Evolutionary conservation across 2,888 invertebrate genomes (phyloP).

Genomic region (Polydrusus tereticollis): DNA sequence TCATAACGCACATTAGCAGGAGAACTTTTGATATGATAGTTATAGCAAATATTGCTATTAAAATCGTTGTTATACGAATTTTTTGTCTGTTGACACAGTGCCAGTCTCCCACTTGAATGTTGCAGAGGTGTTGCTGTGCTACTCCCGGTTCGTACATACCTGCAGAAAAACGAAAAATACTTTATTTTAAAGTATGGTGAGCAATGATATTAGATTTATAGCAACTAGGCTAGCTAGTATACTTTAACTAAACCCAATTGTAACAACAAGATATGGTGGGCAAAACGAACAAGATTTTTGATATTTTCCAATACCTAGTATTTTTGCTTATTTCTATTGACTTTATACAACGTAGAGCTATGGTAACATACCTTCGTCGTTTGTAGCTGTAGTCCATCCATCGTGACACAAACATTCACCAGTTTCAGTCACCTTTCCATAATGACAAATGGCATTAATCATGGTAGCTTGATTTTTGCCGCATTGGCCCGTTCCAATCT

Average conservation of each 20-base stretch:
- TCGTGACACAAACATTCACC: conserved; percentile 65
- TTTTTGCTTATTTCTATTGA: too few species aligned
- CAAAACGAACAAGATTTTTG: too few species aligned
- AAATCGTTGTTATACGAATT: conserved; percentile 60
- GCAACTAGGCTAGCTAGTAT: too few species aligned
- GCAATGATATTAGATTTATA: not conserved
- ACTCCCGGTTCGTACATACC: conserved; percentile 61
- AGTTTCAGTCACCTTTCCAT: conserved; percentile 51
- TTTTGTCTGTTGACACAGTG: conserved; percentile 59
- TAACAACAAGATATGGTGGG: too few species aligned
- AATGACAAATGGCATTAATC: conserved; percentile 47
- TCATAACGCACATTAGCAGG: conserved; percentile 58
- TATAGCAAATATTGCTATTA: conserved; percentile 59
- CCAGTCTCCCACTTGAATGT: conserved; percentile 64
- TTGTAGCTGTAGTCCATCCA: conserved; percentile 64
- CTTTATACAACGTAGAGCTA: too few species aligned
- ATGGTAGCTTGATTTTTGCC: conserved; percentile 12
- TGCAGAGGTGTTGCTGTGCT: conserved; percentile 66
- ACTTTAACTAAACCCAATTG: too few species aligned
- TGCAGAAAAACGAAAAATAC: conserved; percentile 2
- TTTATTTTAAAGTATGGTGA: not conserved
- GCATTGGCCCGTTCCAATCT: conserved; percentile 52
- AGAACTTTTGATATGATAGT: conserved; percentile 58
- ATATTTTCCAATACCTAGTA: too few species aligned
- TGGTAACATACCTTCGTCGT: conserved; percentile 56